Evolutionary conservation across 2,888 invertebrate genomes (phyloP), one percentile per base, ranked within the genome.

Genomic region (Apoda limacodes): DNA sequence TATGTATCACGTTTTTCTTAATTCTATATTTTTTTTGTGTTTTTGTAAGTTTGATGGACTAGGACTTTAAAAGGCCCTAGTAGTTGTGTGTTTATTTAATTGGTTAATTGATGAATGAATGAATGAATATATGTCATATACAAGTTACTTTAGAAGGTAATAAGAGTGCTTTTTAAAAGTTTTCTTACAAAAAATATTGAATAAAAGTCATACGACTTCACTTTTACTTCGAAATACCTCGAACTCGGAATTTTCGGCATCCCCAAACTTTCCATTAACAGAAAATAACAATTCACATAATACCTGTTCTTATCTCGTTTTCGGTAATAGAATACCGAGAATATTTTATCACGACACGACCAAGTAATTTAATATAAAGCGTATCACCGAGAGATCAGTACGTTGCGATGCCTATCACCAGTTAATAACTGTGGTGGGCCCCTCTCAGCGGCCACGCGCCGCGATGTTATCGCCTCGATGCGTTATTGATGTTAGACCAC

Each of bases 341-440:
- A 72, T 74, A 75, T 76, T 74, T 75, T 74, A 78, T 74, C 78
- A 74, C 70, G 66, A 66, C 78, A 78, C 75, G 78, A 75, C 76
- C 76, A 67, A 75, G 78, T 80, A 80, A 80, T 80, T 78, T 80
- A 80, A 80, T 78, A 78, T 78, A 78, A 78, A 78, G 66, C 75
- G 74, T 80, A 80, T 78, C 78, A 75, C 74, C 70, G 71, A 76
- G 75, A 74, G 75, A 78, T 80, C 78, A 76, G 65, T 60, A 48
- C 52, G 60, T 57, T 48, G 57, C 65, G 78, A 80, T 80, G 61
- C 63, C 55, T 80, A 78, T 80, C 80, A 58, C 52, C 40, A 57
- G 66, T 69, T 52, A 78, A 80, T 78, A 78, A 78, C 76, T 72
- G 78, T 74, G 78, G 75, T 65, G 64, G 72, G 55, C 64, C 64